These are phyloP conservation scores for Pyrgilauda ruficollis DNA, from an alignment of 2,113 vertebrate species.

Conservation along the genomic window DNA sequence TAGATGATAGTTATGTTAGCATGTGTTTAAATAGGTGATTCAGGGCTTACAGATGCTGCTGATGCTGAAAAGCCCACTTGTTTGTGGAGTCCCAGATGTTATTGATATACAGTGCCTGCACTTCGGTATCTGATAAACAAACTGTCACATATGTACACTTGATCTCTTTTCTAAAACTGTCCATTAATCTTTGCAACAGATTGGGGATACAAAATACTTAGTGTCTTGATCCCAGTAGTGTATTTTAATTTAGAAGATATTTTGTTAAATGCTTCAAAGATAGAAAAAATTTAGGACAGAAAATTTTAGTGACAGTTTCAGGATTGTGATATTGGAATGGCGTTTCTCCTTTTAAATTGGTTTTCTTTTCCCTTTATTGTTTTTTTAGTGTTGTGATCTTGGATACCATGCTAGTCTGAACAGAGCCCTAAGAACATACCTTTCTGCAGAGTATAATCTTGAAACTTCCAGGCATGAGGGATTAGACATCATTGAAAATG, in stretches of 20 bases:
- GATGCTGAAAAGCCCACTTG: not conserved
- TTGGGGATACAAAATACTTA: not conserved
- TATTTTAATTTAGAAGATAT: not conserved
- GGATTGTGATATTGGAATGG: not conserved
- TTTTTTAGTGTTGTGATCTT: constrained; percentile 90
- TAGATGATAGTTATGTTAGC: not conserved
- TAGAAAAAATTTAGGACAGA: not conserved
- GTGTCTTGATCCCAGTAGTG: not conserved
- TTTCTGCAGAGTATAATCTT: constrained; percentile 97
- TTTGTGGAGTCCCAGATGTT: not conserved
- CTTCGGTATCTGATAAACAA: not conserved
- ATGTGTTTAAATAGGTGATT: not conserved
- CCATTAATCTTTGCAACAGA: not conserved
- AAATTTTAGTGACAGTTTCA: not conserved
- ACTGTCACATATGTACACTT: not conserved
- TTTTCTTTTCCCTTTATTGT: constrained; percentile 2
- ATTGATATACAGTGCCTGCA: not conserved
- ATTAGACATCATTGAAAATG: constrained; percentile 97
- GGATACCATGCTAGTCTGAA: constrained; percentile 97
- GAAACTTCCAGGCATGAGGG: constrained; percentile 98
- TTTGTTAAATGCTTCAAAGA: not conserved
- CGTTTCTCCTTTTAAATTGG: not conserved
- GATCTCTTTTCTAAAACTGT: not conserved
- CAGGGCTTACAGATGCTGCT: not conserved
- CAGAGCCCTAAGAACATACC: constrained; percentile 92